Base-by-base conservation (phyloP, 92 coral and sea anemone species). In the Virgularia gustaviana region DNA sequence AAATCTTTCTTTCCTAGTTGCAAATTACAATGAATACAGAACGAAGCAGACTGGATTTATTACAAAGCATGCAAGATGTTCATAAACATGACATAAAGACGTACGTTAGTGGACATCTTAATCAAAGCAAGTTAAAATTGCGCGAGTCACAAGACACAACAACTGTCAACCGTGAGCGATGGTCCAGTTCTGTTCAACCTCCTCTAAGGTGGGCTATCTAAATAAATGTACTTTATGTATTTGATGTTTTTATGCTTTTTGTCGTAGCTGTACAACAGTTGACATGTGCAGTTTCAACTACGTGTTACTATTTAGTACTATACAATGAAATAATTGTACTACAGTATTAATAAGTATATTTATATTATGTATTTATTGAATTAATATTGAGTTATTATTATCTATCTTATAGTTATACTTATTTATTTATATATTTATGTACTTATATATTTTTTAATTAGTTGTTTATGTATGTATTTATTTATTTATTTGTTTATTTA, bases 11-110 rank as follows among this genome's bases (percentile, higher is more conserved):
- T n/a, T n/a, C n/a, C n/a, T n/a, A n/a, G n/a, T n/a, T n/a, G n/a
- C n/a, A n/a, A n/a, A n/a, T n/a, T n/a, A n/a, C 45, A 22, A 68
- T 68, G 75, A 35, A 45, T 33, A 19, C 25, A 47, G 27, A 68
- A 49, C 60, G 27, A 51, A 38, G 47, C 7, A 68, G 75, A 51
- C 59, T 68, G 25, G 33, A 34, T 63, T 78, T 92, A 71, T 84
- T 92, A 53, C 88, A 90, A 60, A 75, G 71, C 41, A 85, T 92
- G 47, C 90, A 92, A 45, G 94, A 89, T 63, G 98, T 87, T 29
- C 98, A 92, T 63, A 82, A 96, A 78, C 85, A 87, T 33, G 98
- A 89, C 60, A 89, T 92, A n/a, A 92, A 89, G 79, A 85, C 90
- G 2, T 89, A 89, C 54, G 83, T 96, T 41, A 89, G 89, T 71